Evolutionary conservation across 2,888 invertebrate genomes (phyloP).

Genomic region (Thereva nobilitata): DNA sequence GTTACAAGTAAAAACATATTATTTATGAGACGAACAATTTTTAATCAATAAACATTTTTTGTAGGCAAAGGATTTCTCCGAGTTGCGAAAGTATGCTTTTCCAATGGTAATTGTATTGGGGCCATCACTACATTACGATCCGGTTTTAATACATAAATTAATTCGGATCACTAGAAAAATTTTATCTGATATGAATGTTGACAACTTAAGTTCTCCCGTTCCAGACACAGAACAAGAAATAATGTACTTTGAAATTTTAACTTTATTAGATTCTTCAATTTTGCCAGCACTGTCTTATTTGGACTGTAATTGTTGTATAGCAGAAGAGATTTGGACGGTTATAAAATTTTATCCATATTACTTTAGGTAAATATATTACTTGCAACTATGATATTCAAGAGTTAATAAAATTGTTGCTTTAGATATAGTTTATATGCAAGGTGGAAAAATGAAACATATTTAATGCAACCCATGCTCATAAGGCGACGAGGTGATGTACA

Average conservation of each 20-base stretch:
- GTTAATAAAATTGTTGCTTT: slow-evolving; percentile 37
- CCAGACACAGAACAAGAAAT: slow-evolving; percentile 58
- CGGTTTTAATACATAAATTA: slow-evolving; percentile 88
- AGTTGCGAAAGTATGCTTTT: slow-evolving; percentile 75
- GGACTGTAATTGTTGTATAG: slow-evolving; percentile 93
- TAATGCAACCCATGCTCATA: slow-evolving; percentile 80
- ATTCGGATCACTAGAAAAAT: slow-evolving; percentile 61
- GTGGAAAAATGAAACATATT: slow-evolving; percentile 92
- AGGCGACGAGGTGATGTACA: slow-evolving; percentile 83
- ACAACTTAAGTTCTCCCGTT: slow-evolving; percentile 53
- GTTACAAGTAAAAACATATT: slow-evolving; percentile 25
- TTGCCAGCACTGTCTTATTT: slow-evolving; percentile 89
- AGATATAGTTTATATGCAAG: slow-evolving; percentile 89
- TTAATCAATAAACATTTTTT: slow-evolving; percentile 14
- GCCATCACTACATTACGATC: slow-evolving; percentile 84
- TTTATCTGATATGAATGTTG: slow-evolving; percentile 55
- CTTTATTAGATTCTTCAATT: slow-evolving; percentile 84
- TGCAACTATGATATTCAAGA: not conserved
- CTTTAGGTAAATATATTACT: slow-evolving; percentile 57
- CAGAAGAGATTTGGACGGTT: slow-evolving; percentile 94
- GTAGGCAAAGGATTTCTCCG: slow-evolving; percentile 69
- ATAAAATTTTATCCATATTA: slow-evolving; percentile 86
- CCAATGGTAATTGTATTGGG: slow-evolving; percentile 87
- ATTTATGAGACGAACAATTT: not conserved
- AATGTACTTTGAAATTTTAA: slow-evolving; percentile 81